Evolutionary conservation across 2,113 vertebrate species (phyloP), one percentile per base, ranked within the genome.

Genomic region (Sialia sialis): DNA sequence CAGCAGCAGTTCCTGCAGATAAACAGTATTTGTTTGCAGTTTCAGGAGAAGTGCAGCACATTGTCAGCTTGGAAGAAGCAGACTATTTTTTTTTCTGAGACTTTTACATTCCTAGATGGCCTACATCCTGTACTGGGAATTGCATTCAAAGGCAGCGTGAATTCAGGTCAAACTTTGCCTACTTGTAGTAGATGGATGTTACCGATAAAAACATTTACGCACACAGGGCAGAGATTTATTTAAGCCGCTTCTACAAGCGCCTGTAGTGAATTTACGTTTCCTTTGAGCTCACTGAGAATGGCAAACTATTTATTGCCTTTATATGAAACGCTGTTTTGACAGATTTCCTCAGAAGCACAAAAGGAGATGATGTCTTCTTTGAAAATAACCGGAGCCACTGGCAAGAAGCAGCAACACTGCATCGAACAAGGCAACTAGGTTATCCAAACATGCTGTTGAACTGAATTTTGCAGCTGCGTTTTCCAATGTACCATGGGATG

Each of bases 401-500:
- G 63, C 73, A 70, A 83, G 67, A 56, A 92, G 79, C 85, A 84
- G 77, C 91, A 25, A 23, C 78, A 3, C 63, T 11, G 56, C 84
- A 23, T 10, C 18, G 2, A 60, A 55, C 44, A 25, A 84, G 77
- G 54, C 54, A 36, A 55, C 52, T 55, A 55, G 49, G 55, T 80
- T 36, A 83, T 16, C 91, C 38, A 44, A 89, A 79, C 75, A 97
- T 97, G 95, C 85, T 60, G 59, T 9, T 91, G 81, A 97, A 89
- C 85, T 96, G 94, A 95, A 49, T 36, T 83, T 72, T 76, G 90
- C 90, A 92, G 87, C 97, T 95, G 96, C 81, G 2, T 86, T 95
- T 96, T 90, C 83, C 74, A 87, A 91, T 77, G 94, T 94, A 98
- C 96, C 85, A 99, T 99, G 99, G 99, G 99, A 96, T 99, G 99